Conservation (phyloP, 2,113 vertebrate species). For the Myiopsitta monachus region DNA sequence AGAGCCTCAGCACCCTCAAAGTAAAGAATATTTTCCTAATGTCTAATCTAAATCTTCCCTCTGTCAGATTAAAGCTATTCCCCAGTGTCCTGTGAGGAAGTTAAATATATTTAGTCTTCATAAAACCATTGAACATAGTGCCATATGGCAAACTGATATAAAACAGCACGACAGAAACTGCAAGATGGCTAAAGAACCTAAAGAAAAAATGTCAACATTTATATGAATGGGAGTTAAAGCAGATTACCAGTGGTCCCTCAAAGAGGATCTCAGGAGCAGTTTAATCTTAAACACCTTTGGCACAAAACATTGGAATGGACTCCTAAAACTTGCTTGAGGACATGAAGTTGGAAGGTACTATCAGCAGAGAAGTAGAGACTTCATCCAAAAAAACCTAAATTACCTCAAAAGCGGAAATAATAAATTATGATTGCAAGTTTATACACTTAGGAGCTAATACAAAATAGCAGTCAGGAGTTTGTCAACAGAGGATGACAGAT, state of each 20-base stretch:
- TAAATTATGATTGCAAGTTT: background rate
- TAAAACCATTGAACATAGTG: background rate
- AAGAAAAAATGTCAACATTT: background rate
- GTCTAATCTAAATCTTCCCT: background rate
- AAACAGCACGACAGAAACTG: background rate
- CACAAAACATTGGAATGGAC: background rate
- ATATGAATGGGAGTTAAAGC: background rate
- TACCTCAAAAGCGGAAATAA: background rate
- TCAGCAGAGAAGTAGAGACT: background rate
- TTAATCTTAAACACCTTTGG: background rate
- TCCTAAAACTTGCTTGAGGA: background rate
- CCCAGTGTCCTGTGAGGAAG: background rate
- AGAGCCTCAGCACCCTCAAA: background rate
- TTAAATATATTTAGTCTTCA: background rate
- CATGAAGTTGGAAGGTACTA: background rate
- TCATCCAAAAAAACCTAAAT: background rate
- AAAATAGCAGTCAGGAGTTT: background rate
- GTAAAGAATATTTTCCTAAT: background rate
- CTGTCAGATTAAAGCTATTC: background rate
- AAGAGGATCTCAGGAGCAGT: background rate
- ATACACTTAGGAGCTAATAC: background rate
- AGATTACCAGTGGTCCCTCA: background rate
- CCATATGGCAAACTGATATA: background rate
- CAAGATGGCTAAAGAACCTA: background rate
- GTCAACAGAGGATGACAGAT: background rate